Conservation (phyloP, 1,140 invertebrate species). For the Mesaphorura yosii region DNA sequence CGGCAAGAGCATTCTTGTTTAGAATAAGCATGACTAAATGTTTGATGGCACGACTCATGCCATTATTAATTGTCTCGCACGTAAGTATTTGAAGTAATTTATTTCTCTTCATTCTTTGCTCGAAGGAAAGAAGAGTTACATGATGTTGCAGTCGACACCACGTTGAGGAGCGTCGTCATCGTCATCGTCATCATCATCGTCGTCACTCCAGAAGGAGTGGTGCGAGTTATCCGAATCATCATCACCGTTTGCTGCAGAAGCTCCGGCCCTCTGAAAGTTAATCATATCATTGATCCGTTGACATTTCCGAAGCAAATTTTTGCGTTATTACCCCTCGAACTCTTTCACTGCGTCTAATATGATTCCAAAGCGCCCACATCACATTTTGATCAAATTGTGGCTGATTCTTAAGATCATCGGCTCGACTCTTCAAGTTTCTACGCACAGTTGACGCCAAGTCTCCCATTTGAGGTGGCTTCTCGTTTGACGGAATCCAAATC, state of each 20-base stretch:
- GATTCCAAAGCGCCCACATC: constrained; percentile 46
- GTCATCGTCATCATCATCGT: constrained; percentile 24
- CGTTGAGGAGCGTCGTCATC: neutral
- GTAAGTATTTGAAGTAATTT: too few species aligned
- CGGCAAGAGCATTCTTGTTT: too few species aligned
- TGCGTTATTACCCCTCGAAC: too few species aligned
- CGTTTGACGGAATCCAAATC: constrained; percentile 72
- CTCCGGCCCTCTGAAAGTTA: neutral
- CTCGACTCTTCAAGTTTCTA: constrained; percentile 41
- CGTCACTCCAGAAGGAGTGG: constrained; percentile 5
- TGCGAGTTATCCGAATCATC: neutral
- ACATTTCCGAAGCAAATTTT: too few species aligned
- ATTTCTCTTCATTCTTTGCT: too few species aligned
- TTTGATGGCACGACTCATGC: too few species aligned
- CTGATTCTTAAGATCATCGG: constrained; percentile 38
- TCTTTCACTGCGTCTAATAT: too few species aligned
- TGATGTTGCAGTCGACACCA: too few species aligned
- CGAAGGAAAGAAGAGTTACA: too few species aligned
- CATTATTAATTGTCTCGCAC: too few species aligned
- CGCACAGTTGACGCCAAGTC: constrained; percentile 40
- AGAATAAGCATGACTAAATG: too few species aligned
- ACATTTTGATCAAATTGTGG: constrained; percentile 44
- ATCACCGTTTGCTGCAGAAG: neutral
- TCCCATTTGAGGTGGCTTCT: constrained; percentile 42
- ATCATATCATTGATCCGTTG: neutral